Evolutionary conservation across 2,113 vertebrate genomes (phyloP).

Genomic region (Eurystomus gularis): DNA sequence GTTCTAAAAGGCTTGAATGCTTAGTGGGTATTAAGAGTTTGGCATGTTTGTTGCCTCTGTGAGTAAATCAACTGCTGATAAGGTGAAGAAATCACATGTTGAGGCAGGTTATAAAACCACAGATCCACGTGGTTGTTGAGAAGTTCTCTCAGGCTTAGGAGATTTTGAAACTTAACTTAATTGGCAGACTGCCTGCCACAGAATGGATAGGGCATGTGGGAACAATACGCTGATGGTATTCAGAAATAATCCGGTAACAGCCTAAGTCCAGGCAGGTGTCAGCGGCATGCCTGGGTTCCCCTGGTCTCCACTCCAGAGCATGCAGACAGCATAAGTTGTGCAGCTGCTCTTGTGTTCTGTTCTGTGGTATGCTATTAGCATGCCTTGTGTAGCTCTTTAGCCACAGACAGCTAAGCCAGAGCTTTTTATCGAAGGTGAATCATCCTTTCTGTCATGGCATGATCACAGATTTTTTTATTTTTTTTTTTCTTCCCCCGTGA

Average conservation of each 20-base stretch:
- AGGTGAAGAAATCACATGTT: slow-evolving; percentile 65
- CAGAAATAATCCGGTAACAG: background rate
- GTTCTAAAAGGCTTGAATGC: background rate
- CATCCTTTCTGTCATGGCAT: background rate
- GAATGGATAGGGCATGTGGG: slow-evolving; percentile 11
- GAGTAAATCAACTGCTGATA: slow-evolving; percentile 37
- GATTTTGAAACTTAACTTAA: slow-evolving; percentile 43
- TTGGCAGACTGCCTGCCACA: slow-evolving; percentile 24
- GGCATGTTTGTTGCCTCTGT: background rate
- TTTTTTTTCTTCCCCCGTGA: background rate
- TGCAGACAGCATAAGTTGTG: background rate
- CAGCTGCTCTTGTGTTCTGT: background rate
- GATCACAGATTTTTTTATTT: background rate
- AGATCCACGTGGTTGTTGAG: slow-evolving; percentile 51
- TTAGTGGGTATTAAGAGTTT: slow-evolving; percentile 29
- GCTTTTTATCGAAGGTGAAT: background rate
- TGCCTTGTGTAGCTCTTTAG: background rate
- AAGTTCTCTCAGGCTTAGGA: slow-evolving; percentile 53
- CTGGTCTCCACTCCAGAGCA: background rate
- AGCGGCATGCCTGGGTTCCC: background rate
- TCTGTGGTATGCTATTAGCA: background rate
- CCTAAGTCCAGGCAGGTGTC: background rate
- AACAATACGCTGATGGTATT: slow-evolving; percentile 15
- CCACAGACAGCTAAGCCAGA: background rate
- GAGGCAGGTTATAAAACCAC: slow-evolving; percentile 56